Evolutionary conservation across 2,888 invertebrate genomes (phyloP).

Genomic region (Agrypnus murinus): DNA sequence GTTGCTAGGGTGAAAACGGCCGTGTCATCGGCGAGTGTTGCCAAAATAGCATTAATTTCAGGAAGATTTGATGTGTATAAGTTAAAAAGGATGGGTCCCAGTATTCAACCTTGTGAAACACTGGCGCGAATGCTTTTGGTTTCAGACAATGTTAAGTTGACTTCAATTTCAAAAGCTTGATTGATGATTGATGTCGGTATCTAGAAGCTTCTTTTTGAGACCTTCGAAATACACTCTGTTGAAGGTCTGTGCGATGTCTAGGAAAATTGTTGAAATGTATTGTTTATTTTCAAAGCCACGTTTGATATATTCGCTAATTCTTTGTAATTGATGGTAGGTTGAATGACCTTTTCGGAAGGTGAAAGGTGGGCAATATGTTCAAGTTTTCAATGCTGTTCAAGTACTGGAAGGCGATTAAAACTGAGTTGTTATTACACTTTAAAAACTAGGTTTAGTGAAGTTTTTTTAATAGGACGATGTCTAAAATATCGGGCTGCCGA

Average conservation of each 20-base stretch:
- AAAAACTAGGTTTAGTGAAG: background rate
- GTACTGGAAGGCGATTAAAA: background rate
- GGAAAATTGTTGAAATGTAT: background rate
- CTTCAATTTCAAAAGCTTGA: background rate
- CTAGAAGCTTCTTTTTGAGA: conserved; percentile 56
- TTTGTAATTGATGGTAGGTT: conserved; percentile 1
- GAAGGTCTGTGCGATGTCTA: background rate
- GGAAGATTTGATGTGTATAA: background rate
- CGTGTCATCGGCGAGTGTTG: background rate
- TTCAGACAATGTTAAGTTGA: background rate
- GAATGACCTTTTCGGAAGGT: background rate
- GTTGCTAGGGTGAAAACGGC: background rate
- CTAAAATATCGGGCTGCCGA: background rate
- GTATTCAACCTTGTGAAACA: background rate
- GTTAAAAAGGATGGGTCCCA: background rate
- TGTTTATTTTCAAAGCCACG: background rate
- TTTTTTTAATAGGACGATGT: conserved; percentile 1
- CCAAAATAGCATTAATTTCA: background rate
- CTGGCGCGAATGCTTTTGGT: background rate
- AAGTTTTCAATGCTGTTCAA: background rate
- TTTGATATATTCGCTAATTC: background rate
- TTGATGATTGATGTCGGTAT: background rate
- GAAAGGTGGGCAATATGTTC: background rate
- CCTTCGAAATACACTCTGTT: conserved; percentile 57
- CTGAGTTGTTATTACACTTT: background rate